Conservation (phyloP, 2,888 invertebrate species). For the Platycheirus albimanus region DNA sequence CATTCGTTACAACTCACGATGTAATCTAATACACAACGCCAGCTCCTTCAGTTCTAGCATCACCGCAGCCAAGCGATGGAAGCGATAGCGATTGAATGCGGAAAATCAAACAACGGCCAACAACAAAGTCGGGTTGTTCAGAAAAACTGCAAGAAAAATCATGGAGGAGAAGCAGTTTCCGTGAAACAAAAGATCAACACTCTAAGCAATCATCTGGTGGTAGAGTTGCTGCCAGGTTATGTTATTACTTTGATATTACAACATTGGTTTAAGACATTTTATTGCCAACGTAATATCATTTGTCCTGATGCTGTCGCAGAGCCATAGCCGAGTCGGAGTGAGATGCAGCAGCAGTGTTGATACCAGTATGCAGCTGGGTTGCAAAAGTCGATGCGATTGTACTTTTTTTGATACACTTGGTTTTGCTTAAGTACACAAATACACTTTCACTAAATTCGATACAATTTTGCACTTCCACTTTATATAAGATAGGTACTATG, state of each 20-base stretch:
- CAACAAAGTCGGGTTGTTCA: not conserved
- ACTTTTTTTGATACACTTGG: too few species aligned
- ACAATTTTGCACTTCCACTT: too few species aligned
- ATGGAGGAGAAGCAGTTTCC: constrained; percentile 60
- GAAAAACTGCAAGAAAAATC: constrained; percentile 46
- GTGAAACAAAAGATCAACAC: constrained; percentile 70
- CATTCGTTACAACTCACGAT: constrained; percentile 39
- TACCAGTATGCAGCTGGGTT: not conserved
- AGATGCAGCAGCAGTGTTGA: constrained; percentile 18
- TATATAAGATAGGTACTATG: too few species aligned
- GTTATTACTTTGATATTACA: constrained; percentile 68
- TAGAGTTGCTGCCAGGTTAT: constrained; percentile 36
- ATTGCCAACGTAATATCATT: constrained; percentile 69
- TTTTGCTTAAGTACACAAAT: too few species aligned
- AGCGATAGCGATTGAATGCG: constrained; percentile 51
- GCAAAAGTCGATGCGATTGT: too few species aligned
- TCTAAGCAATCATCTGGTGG: constrained; percentile 55
- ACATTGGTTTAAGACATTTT: constrained; percentile 69
- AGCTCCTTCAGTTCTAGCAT: not conserved
- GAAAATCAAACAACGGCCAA: constrained; percentile 43
- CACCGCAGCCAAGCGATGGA: not conserved
- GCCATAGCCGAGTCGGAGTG: too few species aligned
- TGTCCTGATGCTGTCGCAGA: constrained; percentile 58
- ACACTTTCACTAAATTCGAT: too few species aligned
- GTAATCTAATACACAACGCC: constrained; percentile 57